A percentile compares a stretch with the other conserved stretches of the same genome.
phyloP scores from a whole-genome alignment of 2,797 vertebrate genomes.

The Clangula hyemalis region DNA sequence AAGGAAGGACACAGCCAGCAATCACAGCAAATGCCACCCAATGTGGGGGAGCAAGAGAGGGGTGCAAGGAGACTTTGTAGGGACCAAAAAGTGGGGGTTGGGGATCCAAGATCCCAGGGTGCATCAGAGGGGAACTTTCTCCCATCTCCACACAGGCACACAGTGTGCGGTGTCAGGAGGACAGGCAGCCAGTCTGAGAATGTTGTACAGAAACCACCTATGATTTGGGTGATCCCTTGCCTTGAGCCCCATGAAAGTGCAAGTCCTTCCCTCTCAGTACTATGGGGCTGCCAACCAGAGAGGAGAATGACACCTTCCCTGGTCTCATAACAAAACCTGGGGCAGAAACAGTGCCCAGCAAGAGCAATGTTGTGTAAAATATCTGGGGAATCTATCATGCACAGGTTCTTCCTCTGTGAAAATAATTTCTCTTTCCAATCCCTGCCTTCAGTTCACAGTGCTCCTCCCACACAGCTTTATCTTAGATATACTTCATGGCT shows the following conservation, averaged over 20 bases:
- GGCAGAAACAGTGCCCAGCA: neutral
- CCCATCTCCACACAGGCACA: neutral
- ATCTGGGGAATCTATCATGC: neutral
- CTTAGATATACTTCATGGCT: neutral
- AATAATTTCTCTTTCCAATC: neutral
- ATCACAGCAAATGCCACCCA: no score
- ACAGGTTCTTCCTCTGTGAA: neutral
- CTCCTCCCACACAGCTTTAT: neutral
- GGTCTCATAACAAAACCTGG: neutral
- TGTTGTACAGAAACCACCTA: neutral
- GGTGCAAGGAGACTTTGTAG: neutral
- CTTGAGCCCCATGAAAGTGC: neutral
- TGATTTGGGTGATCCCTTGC: neutral
- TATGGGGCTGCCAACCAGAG: neutral
- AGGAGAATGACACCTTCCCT: neutral
- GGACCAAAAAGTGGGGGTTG: neutral
- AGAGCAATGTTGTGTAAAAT: neutral
- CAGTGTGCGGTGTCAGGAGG: neutral
- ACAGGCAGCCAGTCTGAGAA: neutral
- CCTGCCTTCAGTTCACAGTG: neutral
- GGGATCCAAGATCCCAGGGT: neutral
- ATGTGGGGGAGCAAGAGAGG: neutral
- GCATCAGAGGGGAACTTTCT: neutral
- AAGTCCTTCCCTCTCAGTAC: neutral
- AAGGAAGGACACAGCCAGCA: no score